Conservation (phyloP, 1,140 invertebrate genomes). For the Leucophenga varia region DNA sequence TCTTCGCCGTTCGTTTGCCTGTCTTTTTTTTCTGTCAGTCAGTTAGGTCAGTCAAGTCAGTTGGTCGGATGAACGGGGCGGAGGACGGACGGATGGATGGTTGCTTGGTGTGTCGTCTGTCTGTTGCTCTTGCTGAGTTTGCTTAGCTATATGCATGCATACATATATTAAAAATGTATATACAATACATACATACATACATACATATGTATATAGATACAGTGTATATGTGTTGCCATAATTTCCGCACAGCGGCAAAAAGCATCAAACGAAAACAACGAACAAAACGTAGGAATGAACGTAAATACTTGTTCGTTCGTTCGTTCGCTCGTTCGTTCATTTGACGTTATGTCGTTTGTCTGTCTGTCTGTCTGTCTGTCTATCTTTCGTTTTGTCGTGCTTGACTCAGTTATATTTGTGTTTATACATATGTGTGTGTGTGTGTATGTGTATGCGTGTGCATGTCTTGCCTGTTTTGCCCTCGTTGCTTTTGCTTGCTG, state of each 20-base stretch:
- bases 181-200: constrained; percentile 8
- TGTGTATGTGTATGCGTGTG: constrained; percentile 15
- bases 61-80: no score
- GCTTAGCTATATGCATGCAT: no score
- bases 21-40: no score
- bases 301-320: constrained; percentile 24
- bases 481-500: constrained; percentile 29
- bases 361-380: constrained; percentile 30
- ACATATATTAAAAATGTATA: no score
- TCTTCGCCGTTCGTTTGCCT: no score
- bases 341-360: constrained; percentile 19
- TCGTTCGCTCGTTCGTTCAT: background rate
- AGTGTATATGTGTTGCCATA: no score
- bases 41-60: no score
- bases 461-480: constrained; percentile 20
- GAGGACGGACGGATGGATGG: no score
- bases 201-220: constrained; percentile 13
- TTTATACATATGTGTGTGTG: constrained; percentile 5
- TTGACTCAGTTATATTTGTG: background rate
- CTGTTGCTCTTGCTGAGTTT: constrained; percentile 27
- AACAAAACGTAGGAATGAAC: constrained; percentile 19
- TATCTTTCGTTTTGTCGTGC: constrained; percentile 1
- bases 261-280: no score
- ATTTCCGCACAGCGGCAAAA: no score
- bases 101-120: constrained; percentile 18